phyloP scores from a whole-genome alignment of 2,888 invertebrate genomes.

The Lutraria lutraria region DNA sequence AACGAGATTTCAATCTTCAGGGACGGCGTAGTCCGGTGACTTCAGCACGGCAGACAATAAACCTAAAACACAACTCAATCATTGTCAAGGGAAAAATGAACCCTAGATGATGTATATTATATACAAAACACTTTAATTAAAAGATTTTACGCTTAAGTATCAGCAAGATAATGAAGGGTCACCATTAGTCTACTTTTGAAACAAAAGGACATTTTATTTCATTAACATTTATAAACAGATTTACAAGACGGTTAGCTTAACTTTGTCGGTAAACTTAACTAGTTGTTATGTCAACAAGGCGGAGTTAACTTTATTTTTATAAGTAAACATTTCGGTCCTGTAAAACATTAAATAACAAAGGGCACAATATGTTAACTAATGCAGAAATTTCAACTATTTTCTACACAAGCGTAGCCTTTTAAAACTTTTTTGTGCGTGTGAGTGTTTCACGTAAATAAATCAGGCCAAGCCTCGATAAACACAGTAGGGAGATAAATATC shows the following conservation, averaged over 20 bases:
- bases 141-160: too few species aligned
- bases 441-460: conserved; percentile 40
- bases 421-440: conserved; percentile 37
- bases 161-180: too few species aligned
- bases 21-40: not conserved
- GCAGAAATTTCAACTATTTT: conserved; percentile 32
- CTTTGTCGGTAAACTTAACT: too few species aligned
- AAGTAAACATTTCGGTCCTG: not conserved
- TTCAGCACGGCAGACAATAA: not conserved
- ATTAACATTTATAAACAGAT: too few species aligned
- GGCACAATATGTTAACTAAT: conserved; percentile 8
- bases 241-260: not conserved
- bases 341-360: conserved; percentile 19
- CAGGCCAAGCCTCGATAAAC: conserved; percentile 32
- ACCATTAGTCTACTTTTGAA: too few species aligned
- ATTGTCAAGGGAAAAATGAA: not conserved
- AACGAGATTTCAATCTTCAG: not conserved
- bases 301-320: not conserved
- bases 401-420: conserved; percentile 1
- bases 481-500: conserved; percentile 31
- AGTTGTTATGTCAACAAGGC: not conserved
- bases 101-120: not conserved
- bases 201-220: too few species aligned
- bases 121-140: not conserved
- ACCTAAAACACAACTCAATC: not conserved